A percentile compares a stretch with the other conserved stretches of the same genome.
Evolutionary conservation across 2,797 vertebrate species (phyloP).

Genomic region (Melanogrammus aeglefinus): DNA sequence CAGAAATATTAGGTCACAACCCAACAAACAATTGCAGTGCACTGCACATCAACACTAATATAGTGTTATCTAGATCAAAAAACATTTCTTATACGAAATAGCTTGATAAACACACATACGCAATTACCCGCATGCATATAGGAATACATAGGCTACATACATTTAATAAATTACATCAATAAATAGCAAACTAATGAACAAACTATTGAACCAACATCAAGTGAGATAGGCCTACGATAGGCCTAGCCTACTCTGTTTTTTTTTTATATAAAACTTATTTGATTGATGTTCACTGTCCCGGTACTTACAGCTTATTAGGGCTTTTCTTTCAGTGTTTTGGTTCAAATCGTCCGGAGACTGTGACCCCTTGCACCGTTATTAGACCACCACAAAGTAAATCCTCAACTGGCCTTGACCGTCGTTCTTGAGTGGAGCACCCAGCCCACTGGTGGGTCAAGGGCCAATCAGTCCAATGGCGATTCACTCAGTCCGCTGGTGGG

Average conservation of each 20-base stretch:
- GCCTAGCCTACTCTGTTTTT: not conserved
- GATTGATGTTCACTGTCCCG: not conserved
- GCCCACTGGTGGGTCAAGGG: slow-evolving; percentile 30
- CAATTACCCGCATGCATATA: slow-evolving; percentile 57
- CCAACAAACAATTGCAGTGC: slow-evolving; percentile 12
- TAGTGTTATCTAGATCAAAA: slow-evolving; percentile 57
- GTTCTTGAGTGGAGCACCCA: slow-evolving; percentile 7
- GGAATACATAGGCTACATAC: slow-evolving; percentile 56
- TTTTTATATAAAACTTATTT: too few relatives aligned
- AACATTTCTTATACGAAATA: slow-evolving; percentile 9
- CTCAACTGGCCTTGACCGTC: not conserved
- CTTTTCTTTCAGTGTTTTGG: not conserved
- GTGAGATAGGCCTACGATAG: not conserved
- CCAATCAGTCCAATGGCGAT: too few relatives aligned
- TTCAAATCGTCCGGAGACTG: not conserved
- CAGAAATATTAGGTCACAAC: slow-evolving; percentile 23
- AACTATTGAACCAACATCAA: not conserved
- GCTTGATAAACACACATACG: slow-evolving; percentile 44
- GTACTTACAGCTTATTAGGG: not conserved
- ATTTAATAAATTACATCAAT: slow-evolving; percentile 6
- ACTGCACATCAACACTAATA: slow-evolving; percentile 55
- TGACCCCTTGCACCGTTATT: not conserved
- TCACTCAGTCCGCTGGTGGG: too few relatives aligned
- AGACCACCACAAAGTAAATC: not conserved
- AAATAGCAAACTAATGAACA: not conserved